These are phyloP conservation scores for Otocyon megalotis DNA, from an alignment of 2,113 vertebrate species.

Conservation along the genomic window DNA sequence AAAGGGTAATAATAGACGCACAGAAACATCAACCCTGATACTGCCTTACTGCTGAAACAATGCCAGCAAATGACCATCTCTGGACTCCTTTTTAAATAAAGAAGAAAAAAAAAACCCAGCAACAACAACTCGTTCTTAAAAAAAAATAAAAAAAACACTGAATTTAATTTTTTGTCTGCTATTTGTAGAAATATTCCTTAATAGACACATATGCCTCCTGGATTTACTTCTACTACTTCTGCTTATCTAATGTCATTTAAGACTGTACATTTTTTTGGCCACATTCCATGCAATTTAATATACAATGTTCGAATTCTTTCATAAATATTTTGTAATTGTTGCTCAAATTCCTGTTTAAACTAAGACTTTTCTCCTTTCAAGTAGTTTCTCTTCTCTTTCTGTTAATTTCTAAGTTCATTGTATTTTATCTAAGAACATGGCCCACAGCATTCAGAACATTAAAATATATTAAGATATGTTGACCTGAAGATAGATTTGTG, in stretches of 20 bases:
- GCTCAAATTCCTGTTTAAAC: background rate
- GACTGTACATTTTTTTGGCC: background rate
- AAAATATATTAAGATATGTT: background rate
- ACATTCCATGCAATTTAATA: background rate
- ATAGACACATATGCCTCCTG: background rate
- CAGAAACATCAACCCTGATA: background rate
- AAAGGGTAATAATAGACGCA: background rate
- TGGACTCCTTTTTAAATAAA: background rate
- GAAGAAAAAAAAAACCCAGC: background rate
- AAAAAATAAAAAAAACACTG: too few species aligned
- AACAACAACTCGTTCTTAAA: background rate
- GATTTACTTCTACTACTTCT: slow-evolving; percentile 37
- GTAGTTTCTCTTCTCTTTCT: background rate
- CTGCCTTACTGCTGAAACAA: background rate
- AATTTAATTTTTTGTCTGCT: background rate
- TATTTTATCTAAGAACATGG: background rate
- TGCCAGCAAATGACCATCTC: too few species aligned
- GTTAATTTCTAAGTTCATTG: background rate
- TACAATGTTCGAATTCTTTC: background rate
- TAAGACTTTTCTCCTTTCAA: background rate
- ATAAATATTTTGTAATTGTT: background rate
- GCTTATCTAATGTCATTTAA: background rate
- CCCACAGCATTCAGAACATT: background rate
- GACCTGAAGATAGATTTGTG: background rate
- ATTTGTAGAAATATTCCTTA: slow-evolving; percentile 30